phyloP scores from a whole-genome alignment of 2,113 vertebrate genomes.

The Otocyon megalotis region DNA sequence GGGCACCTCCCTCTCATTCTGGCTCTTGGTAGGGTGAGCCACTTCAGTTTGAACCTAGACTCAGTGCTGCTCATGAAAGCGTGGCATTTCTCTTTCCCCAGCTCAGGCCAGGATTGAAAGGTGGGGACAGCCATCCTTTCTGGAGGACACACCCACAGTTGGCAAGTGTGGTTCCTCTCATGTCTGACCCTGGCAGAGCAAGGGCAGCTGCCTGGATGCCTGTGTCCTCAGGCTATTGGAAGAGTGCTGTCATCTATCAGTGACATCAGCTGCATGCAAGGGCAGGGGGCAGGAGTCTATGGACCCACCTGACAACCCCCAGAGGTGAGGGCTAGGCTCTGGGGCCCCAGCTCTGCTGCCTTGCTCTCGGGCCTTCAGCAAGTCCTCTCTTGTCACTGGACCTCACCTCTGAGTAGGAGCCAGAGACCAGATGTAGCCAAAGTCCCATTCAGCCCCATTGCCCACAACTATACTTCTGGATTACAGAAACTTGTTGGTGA shows the following conservation, averaged over 20 bases:
- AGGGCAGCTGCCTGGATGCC: not conserved
- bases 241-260: not conserved
- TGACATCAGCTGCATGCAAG: fast-evolving
- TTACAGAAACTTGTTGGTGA: slow-evolving; percentile 89
- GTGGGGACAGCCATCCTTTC: not conserved
- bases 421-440: fast-evolving
- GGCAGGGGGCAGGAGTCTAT: not conserved
- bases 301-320: not conserved
- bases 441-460: not conserved
- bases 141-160: not conserved
- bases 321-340: not conserved
- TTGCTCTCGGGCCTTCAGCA: not conserved
- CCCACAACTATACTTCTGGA: not conserved
- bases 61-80: not conserved
- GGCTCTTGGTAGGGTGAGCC: not conserved
- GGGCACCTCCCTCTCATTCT: too few species aligned
- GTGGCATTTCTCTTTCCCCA: not conserved
- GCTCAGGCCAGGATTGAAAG: not conserved
- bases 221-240: not conserved
- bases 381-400: not conserved
- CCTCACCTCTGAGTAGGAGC: not conserved
- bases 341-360: not conserved
- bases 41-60: not conserved
- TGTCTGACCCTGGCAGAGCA: not conserved
- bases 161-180: not conserved